Conservation (phyloP, 2,888 invertebrate genomes). For the Clivina fossor region DNA sequence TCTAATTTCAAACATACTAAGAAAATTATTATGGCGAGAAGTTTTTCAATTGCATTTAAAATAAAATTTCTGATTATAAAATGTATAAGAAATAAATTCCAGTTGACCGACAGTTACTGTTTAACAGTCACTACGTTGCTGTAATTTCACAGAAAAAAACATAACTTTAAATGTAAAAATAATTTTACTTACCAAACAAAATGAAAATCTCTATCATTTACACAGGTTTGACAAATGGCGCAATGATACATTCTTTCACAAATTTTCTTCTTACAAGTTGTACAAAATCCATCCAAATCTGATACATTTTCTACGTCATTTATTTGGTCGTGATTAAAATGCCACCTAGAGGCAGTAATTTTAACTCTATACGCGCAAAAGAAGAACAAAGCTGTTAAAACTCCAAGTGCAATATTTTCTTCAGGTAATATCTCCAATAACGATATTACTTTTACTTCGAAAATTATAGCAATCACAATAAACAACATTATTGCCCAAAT, state of each 20-base stretch:
- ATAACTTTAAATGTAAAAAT: not conserved
- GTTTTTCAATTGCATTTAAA: too few relatives aligned
- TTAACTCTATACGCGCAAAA: constrained; percentile 53
- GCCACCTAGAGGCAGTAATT: constrained; percentile 39
- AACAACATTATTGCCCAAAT: constrained; percentile 74
- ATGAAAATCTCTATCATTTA: constrained; percentile 76
- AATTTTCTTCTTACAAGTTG: constrained; percentile 62
- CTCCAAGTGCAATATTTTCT: constrained; percentile 62
- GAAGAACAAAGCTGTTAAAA: constrained; percentile 55
- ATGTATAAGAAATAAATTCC: too few relatives aligned
- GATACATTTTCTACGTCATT: constrained; percentile 44
- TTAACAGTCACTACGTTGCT: too few relatives aligned
- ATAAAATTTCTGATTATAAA: too few relatives aligned
- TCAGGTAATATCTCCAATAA: constrained; percentile 69
- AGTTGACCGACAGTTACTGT: too few relatives aligned
- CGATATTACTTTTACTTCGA: constrained; percentile 70
- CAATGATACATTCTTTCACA: constrained; percentile 79
- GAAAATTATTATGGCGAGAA: too few relatives aligned
- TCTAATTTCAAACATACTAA: too few relatives aligned
- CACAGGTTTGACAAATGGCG: constrained; percentile 77
- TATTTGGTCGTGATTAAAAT: constrained; percentile 42
- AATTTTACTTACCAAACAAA: constrained; percentile 68
- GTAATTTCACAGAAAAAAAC: not conserved
- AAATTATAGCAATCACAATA: constrained; percentile 65
- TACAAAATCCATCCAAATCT: constrained; percentile 55